Evolutionary conservation across 2,888 invertebrate species (phyloP), one percentile per base, ranked within the genome.

Genomic region (Drosophila neutralis): DNA sequence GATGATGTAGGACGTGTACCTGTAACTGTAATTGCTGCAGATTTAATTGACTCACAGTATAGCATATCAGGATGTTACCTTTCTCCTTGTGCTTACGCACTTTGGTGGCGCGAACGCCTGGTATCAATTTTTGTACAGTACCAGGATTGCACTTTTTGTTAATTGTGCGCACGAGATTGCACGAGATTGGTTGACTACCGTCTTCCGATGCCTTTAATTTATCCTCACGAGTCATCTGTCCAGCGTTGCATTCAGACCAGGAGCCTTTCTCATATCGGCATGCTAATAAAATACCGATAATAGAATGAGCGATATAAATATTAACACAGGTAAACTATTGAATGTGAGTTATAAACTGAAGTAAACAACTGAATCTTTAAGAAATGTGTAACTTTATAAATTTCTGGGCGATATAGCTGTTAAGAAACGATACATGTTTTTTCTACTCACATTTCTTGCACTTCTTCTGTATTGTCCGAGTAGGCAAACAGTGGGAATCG

Each of bases 241-340:
- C 96, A 90, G 95, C 95, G 76, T 94, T 94, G 94, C 98, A 98
- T 91, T 96, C 96, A 90, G 96, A 95, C 97, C 97, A 98, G 67
- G 96, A 93, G n/a, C 97, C 97, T 93, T 97, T 97, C 90, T 97
- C 97, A 93, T 98, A 98, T 83, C 97, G 96, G 93, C 98, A 98
- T 80, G 96, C 97, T 94, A 40, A 33, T 15, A 49, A 4, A 49
- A 36, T 24, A 40, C 15, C 15, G 15, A 27, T 15, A 24, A 15
- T 24, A 8, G 45, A 24, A 24, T 15, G 24, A 45, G 24, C 27
- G 15, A 45, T 45, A 15, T 24, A 8, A 45, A 15, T 45, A 24
- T 24, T 24, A 24, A 15, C 45, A 45, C 8, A 27, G 8, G 27
- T 15, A 24, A 45, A 15, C 24, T 15, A 24, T 42, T 42, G 11